These are phyloP conservation scores for Corapipo altera DNA, from an alignment of 2,113 vertebrate genomes.

Conservation along the genomic window DNA sequence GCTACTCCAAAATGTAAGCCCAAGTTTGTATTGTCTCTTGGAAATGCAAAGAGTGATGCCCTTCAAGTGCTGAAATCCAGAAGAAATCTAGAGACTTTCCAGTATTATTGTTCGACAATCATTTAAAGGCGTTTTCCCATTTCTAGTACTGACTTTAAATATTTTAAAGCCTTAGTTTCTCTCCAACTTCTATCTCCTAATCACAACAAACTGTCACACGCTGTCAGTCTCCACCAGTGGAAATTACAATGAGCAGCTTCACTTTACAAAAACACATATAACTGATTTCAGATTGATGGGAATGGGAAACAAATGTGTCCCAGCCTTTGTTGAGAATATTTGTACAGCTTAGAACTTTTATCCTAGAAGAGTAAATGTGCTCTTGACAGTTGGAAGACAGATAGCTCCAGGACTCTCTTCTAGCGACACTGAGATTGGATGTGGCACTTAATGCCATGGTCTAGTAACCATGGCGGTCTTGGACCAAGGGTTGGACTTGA, in stretches of 20 bases:
- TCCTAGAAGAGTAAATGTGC: background rate
- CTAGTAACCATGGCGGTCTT: too few relatives aligned
- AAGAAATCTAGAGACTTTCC: background rate
- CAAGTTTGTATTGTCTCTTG: background rate
- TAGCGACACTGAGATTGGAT: background rate
- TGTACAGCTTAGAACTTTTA: constrained; percentile 14
- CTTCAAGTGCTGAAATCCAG: background rate
- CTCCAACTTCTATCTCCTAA: constrained; percentile 27
- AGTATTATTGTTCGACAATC: background rate
- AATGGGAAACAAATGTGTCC: constrained; percentile 44
- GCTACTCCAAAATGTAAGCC: background rate
- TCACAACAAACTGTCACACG: constrained; percentile 55
- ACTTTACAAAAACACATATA: constrained; percentile 39
- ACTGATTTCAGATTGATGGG: constrained; percentile 45
- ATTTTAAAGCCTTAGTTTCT: constrained; percentile 26
- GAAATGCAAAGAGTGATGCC: background rate
- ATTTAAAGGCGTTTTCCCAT: background rate
- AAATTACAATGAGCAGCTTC: constrained; percentile 59
- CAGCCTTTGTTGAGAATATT: constrained; percentile 31
- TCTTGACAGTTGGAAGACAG: constrained; percentile 7
- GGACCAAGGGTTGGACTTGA: too few relatives aligned
- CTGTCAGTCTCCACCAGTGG: constrained; percentile 37
- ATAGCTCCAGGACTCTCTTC: background rate
- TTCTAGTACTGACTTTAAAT: constrained; percentile 14
- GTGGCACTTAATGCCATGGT: too few relatives aligned